Percentiles rank a stretch among this genome's conserved stretches.
Conservation (phyloP, 2,113 vertebrate species). For the Corydoras maculifer region DNA sequence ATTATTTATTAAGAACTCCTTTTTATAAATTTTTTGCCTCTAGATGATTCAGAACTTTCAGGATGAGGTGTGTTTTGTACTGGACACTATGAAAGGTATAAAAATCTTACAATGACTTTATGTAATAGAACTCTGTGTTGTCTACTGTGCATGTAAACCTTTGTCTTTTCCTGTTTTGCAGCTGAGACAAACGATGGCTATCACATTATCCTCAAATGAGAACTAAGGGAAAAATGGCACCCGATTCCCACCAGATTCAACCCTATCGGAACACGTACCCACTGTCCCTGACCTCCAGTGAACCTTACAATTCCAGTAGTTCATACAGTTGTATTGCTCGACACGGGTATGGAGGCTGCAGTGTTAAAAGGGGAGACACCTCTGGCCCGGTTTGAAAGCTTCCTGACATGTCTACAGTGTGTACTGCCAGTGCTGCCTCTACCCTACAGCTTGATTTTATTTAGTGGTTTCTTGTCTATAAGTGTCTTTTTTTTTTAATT, state of each 20-base stretch:
- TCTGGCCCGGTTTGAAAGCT: conserved; percentile 36
- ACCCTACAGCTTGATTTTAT: not conserved
- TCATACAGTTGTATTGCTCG: conserved; percentile 32
- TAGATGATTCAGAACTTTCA: conserved; percentile 98
- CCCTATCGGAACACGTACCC: conserved; percentile 6
- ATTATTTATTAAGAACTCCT: not conserved
- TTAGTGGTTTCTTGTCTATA: conserved; percentile 15
- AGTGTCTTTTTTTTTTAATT: conserved; percentile 17
- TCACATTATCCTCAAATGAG: conserved; percentile 90
- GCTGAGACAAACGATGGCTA: conserved; percentile 87
- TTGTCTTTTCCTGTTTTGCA: conserved; percentile 53
- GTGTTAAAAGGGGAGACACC: conserved; percentile 35
- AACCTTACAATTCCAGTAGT: conserved; percentile 4
- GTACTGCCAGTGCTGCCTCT: conserved; percentile 34
- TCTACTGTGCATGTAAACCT: not conserved
- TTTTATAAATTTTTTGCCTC: conserved; percentile 23
- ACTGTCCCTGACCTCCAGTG: conserved; percentile 24
- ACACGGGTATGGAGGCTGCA: conserved; percentile 38
- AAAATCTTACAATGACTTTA: not conserved
- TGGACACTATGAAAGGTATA: conserved; percentile 96
- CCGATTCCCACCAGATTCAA: conserved; percentile 14
- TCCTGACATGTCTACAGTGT: conserved; percentile 45
- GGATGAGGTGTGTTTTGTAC: conserved; percentile 90
- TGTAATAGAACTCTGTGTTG: conserved; percentile 6
- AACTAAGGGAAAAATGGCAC: conserved; percentile 10